A percentile compares a stretch with the other conserved stretches of the same genome.
These are phyloP conservation scores for Perognathus longimembris DNA, from an alignment of 2,113 vertebrate genomes.

Conservation along the genomic window DNA sequence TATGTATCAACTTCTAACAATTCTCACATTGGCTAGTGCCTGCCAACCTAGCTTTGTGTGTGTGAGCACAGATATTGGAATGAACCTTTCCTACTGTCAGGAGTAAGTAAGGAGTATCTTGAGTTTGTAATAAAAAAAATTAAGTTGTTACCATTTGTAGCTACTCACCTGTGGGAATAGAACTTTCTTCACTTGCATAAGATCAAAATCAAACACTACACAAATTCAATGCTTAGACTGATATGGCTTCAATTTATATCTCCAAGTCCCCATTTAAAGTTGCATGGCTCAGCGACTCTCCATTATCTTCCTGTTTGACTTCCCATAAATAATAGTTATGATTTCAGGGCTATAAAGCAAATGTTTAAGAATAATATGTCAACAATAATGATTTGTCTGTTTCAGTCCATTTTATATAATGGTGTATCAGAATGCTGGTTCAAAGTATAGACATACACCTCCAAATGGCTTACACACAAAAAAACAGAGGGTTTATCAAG, in stretches of 20 bases:
- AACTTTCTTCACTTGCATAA: slow-evolving; percentile 18
- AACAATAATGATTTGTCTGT: neutral
- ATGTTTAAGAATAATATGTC: slow-evolving; percentile 27
- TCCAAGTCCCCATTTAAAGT: slow-evolving; percentile 30
- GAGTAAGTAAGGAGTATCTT: slow-evolving; percentile 29
- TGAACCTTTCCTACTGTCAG: slow-evolving; percentile 27
- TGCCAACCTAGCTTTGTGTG: neutral
- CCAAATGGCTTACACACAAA: neutral
- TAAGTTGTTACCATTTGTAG: neutral
- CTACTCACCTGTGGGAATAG: slow-evolving; percentile 33
- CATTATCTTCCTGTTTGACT: slow-evolving; percentile 12
- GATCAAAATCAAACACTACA: slow-evolving; percentile 56
- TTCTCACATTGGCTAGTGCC: neutral
- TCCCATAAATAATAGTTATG: slow-evolving; percentile 52
- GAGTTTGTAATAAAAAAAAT: slow-evolving; percentile 17
- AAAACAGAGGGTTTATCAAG: neutral
- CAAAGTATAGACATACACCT: slow-evolving; percentile 26
- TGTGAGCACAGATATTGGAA: neutral
- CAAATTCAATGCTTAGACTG: slow-evolving; percentile 27
- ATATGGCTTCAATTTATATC: neutral
- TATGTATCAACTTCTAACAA: slow-evolving; percentile 13
- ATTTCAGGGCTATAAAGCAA: slow-evolving; percentile 49
- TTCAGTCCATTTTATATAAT: neutral
- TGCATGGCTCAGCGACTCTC: neutral
- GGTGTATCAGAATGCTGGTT: neutral